Evolutionary conservation across 2,888 invertebrate species (phyloP), one percentile per base, ranked within the genome.

Genomic region (Caenorhabditis sp.): DNA sequence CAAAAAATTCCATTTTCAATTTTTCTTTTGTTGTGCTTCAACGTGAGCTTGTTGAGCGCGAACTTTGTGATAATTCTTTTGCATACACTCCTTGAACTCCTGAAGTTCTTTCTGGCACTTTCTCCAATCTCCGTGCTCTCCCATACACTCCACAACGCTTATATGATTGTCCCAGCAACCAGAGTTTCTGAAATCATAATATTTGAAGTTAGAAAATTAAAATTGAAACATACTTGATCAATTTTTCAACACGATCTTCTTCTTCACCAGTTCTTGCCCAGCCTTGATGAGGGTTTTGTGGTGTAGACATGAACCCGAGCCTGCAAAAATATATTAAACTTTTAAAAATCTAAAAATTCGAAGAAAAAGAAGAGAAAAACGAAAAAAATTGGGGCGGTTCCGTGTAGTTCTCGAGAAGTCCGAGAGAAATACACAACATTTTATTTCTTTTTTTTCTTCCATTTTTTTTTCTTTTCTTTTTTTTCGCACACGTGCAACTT

Each of bases 151-250:
- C 31, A 83, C 81, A 0, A 84, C 81, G 43, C 65, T 70, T 14
- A 84, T 27, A 67, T 85, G 85, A 43, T 77, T 61, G 54, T 83
- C 79, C 84, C 84, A 85, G 74, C 85, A 85, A 2, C 84, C 85
- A 31, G 80, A 76, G 27, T 72, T 74, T 49, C 78, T 81, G 63
- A 58, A 73, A 59, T n/a, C 5, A 7, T 26, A 14, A 1, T 26
- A 53, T 23, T 21, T 23, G 53, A 53, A 23, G 5, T 21, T 56
- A 26, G 26, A 56, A 12, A 25, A 56, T 17, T 26, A 8, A 23
- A 17, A 21, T 53, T 53, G 25, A 53, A 57, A 23, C 38, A 14
- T 57, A 74, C 67, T 73, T 78, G 63, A 85, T 84, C 54, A 84
- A 56, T 7, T 59, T 66, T 66, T 85, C 85, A 17, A 85, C 83